These are phyloP conservation scores for Epinephelus fuscoguttatus DNA, from an alignment of 2,113 vertebrate species.

Conservation along the genomic window DNA sequence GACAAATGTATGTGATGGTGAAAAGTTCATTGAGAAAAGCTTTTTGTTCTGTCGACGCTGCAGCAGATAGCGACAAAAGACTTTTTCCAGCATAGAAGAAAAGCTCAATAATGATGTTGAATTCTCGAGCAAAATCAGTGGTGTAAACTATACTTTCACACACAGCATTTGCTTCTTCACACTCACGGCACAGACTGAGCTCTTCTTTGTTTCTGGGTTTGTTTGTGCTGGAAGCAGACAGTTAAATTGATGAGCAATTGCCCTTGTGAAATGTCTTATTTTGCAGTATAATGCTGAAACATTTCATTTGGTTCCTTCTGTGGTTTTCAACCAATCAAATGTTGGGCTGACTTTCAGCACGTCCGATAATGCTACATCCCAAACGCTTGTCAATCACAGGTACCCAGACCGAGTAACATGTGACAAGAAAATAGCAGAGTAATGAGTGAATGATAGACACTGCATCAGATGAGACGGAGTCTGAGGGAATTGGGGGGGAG, in stretches of 20 bases:
- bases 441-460: slow-evolving; percentile 24
- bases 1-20: slow-evolving; percentile 4
- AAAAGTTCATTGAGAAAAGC: slow-evolving; percentile 17
- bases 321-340: slow-evolving; percentile 18
- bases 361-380: neutral
- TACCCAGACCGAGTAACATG: slow-evolving; percentile 12
- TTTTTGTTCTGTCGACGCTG: neutral
- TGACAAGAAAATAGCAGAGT: slow-evolving; percentile 4
- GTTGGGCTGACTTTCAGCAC: neutral
- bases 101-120: neutral
- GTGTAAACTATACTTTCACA: neutral
- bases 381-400: slow-evolving; percentile 3
- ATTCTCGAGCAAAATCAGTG: neutral
- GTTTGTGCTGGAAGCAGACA: neutral
- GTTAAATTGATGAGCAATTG: neutral
- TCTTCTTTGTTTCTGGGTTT: neutral
- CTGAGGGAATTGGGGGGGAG: slow-evolving; percentile 26
- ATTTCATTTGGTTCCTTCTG: slow-evolving; percentile 2
- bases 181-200: neutral
- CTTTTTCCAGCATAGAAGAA: neutral
- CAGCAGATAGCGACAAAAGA: neutral
- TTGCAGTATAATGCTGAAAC: neutral
- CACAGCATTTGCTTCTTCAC: neutral
- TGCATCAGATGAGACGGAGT: slow-evolving; percentile 16
- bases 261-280: neutral